These are phyloP conservation scores for Furcula furcula DNA, from an alignment of 2,888 invertebrate genomes.

Conservation along the genomic window DNA sequence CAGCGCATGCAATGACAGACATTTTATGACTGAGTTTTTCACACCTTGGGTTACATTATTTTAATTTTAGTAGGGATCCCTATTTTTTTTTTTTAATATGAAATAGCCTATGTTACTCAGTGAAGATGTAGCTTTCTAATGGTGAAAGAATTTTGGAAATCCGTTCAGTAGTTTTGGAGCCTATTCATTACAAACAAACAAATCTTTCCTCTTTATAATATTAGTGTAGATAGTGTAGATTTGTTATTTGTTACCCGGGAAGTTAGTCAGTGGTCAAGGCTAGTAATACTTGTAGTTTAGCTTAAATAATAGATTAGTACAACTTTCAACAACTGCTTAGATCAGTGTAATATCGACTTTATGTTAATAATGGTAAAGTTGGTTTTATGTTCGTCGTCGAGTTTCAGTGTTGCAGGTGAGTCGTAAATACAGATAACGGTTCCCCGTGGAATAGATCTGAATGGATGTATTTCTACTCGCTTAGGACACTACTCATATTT, in stretches of 20 bases:
- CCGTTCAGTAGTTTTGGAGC: too few species aligned
- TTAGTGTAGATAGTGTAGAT: too few species aligned
- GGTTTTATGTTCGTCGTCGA: background rate
- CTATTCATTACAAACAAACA: too few species aligned
- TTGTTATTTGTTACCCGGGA: constrained; percentile 22
- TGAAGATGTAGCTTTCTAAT: too few species aligned
- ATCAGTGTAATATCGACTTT: constrained; percentile 5
- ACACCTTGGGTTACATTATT: too few species aligned
- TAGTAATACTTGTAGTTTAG: constrained; percentile 14
- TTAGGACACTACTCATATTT: background rate
- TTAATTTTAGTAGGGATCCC: too few species aligned
- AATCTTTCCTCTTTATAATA: too few species aligned
- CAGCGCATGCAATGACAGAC: too few species aligned
- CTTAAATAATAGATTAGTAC: constrained; percentile 14
- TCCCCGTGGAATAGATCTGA: constrained; percentile 1
- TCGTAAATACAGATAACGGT: constrained; percentile 21
- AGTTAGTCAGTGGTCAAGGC: constrained; percentile 23
- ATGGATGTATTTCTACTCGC: background rate
- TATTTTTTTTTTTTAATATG: too few species aligned
- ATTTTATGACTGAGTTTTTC: too few species aligned
- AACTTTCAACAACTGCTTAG: constrained; percentile 2
- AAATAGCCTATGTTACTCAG: too few species aligned
- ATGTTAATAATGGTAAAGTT: rapidly evolving
- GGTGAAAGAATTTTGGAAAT: too few species aligned
- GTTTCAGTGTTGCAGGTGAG: background rate